Conservation (phyloP, 2,113 vertebrate genomes). For the Morone saxatilis region DNA sequence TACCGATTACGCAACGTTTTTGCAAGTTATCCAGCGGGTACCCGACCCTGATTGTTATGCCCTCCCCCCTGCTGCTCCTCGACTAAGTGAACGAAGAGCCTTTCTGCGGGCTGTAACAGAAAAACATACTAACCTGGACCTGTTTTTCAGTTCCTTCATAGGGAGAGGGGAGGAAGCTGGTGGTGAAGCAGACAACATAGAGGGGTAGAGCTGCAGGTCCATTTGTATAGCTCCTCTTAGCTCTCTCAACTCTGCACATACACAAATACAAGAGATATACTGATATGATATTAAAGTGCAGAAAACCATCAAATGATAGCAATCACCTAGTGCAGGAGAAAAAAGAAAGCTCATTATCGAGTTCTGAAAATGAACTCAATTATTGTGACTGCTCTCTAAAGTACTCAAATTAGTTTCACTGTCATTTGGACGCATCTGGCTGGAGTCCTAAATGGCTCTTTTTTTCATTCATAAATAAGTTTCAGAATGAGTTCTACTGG, state of each 20-base stretch:
- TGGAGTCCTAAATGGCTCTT: background rate
- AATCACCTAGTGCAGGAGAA: background rate
- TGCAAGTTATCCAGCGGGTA: too few species aligned
- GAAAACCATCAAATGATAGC: conserved; percentile 12
- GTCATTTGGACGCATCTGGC: conserved; percentile 15
- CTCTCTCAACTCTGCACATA: conserved; percentile 71
- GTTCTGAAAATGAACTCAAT: background rate
- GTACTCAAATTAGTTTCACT: conserved; percentile 5
- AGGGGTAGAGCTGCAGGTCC: conserved; percentile 62
- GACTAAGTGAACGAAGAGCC: too few species aligned
- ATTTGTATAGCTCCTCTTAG: conserved; percentile 70
- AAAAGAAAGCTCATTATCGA: background rate
- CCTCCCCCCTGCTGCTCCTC: background rate
- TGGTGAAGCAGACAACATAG: conserved; percentile 4
- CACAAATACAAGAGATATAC: background rate
- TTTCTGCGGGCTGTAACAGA: background rate
- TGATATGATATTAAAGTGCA: background rate
- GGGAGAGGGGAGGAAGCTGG: background rate
- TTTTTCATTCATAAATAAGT: conserved; percentile 12
- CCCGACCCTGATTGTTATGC: background rate
- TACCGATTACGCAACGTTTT: too few species aligned
- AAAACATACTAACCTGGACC: conserved; percentile 54
- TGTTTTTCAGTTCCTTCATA: conserved; percentile 31
- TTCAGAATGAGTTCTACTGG: conserved; percentile 1
- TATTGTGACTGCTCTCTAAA: background rate